These are phyloP conservation scores for Mesocricetus auratus DNA, from an alignment of 2,113 vertebrate genomes.

Conservation along the genomic window DNA sequence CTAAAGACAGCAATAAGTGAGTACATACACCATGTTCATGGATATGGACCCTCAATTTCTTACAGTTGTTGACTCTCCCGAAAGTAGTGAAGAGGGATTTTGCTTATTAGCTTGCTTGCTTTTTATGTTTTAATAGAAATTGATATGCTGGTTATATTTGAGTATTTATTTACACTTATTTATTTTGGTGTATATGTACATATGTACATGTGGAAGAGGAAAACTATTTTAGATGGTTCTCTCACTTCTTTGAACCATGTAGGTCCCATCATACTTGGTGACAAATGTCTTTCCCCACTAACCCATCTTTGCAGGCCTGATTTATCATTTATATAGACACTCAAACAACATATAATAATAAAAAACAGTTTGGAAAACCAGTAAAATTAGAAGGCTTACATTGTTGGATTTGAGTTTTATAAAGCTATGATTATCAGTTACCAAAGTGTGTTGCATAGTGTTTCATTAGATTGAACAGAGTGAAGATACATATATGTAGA, in stretches of 20 bases:
- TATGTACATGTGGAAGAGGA: background rate
- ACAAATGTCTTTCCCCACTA: background rate
- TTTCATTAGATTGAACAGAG: background rate
- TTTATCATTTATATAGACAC: background rate
- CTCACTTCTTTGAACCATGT: background rate
- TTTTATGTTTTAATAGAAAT: background rate
- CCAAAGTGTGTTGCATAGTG: background rate
- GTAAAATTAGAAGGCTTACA: background rate
- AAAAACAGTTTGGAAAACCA: conserved; percentile 17
- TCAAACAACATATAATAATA: conserved; percentile 11
- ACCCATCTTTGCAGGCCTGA: background rate
- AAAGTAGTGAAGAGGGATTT: background rate
- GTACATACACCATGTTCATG: background rate
- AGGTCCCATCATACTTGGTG: background rate
- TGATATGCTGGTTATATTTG: background rate
- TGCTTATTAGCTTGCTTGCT: background rate
- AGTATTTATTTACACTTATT: background rate
- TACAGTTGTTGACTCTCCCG: background rate
- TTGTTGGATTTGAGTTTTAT: background rate
- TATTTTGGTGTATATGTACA: background rate
- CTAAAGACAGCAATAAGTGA: background rate
- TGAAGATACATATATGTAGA: background rate
- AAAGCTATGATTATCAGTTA: background rate
- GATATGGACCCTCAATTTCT: background rate
- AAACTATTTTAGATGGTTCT: background rate